These are phyloP conservation scores for Rousettus leschenaultii DNA, from an alignment of 2,113 vertebrate species.

Conservation along the genomic window DNA sequence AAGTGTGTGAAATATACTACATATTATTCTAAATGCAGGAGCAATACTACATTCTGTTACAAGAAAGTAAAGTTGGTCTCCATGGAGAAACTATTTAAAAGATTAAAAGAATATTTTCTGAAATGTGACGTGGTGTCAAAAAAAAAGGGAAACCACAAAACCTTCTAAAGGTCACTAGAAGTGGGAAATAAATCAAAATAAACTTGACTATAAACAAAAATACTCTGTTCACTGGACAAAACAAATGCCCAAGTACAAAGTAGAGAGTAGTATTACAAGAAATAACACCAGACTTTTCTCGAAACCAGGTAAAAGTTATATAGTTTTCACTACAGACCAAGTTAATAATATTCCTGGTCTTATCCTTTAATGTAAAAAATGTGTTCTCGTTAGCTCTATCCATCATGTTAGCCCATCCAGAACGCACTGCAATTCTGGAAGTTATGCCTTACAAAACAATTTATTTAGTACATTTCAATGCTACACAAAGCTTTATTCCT, in stretches of 20 bases:
- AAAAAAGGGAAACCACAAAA: background rate
- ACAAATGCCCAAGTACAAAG: background rate
- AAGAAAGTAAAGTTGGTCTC: background rate
- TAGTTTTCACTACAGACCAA: background rate
- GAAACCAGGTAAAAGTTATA: background rate
- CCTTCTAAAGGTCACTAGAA: background rate
- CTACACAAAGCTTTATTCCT: conserved; percentile 69
- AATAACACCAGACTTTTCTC: background rate
- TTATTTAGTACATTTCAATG: conserved; percentile 63
- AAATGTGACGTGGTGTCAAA: background rate
- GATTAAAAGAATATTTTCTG: background rate
- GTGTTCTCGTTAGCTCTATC: conserved; percentile 54
- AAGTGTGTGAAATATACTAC: background rate
- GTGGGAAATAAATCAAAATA: background rate
- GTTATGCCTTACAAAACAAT: conserved; percentile 77
- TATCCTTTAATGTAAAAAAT: background rate
- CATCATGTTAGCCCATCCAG: conserved; percentile 68
- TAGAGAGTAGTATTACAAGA: background rate
- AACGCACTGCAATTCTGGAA: conserved; percentile 58
- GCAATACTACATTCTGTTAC: background rate
- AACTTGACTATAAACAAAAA: background rate
- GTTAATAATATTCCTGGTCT: background rate
- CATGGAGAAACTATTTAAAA: background rate
- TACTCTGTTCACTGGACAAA: background rate
- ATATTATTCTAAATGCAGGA: conserved; percentile 32